Evolutionary conservation across 2,797 vertebrate genomes (phyloP).

Genomic region (Malacoraja senta): DNA sequence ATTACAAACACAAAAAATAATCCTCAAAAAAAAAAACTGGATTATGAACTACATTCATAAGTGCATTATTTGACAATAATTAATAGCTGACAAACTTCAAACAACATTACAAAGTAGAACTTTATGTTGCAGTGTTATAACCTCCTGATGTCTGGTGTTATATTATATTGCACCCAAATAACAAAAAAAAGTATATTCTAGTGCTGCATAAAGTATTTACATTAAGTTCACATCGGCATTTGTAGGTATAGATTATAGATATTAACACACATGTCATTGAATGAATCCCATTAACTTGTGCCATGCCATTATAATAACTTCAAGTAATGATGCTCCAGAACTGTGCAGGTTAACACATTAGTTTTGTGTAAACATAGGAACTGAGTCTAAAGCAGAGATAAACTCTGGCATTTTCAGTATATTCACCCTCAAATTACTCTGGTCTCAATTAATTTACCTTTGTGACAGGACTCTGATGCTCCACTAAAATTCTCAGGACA

Average conservation of each 20-base stretch:
- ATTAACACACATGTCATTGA: conserved; percentile 11
- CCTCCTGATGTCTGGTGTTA: conserved; percentile 59
- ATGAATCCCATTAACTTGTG: conserved; percentile 20
- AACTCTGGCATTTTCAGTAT: neutral
- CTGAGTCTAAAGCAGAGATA: neutral
- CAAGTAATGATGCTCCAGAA: conserved; percentile 32
- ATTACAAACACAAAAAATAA: conserved; percentile 53
- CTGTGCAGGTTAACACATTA: neutral
- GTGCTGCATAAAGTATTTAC: conserved; percentile 62
- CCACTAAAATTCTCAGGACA: neutral
- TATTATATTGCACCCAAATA: conserved; percentile 60
- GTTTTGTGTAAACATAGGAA: neutral
- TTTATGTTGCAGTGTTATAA: conserved; percentile 68
- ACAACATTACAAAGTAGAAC: conserved; percentile 62
- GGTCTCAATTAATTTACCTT: neutral
- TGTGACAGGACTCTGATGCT: neutral
- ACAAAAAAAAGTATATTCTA: conserved; percentile 61
- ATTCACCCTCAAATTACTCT: neutral
- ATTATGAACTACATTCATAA: conserved; percentile 79
- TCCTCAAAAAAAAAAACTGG: conserved; percentile 53
- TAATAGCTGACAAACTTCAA: conserved; percentile 56
- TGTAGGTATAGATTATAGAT: conserved; percentile 52
- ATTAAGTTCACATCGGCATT: conserved; percentile 52
- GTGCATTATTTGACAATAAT: conserved; percentile 68
- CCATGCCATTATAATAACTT: conserved; percentile 15